Base-by-base conservation (phyloP, 2,113 vertebrate species). In the western clawed frog (Xenopus tropicalis) region DNA sequence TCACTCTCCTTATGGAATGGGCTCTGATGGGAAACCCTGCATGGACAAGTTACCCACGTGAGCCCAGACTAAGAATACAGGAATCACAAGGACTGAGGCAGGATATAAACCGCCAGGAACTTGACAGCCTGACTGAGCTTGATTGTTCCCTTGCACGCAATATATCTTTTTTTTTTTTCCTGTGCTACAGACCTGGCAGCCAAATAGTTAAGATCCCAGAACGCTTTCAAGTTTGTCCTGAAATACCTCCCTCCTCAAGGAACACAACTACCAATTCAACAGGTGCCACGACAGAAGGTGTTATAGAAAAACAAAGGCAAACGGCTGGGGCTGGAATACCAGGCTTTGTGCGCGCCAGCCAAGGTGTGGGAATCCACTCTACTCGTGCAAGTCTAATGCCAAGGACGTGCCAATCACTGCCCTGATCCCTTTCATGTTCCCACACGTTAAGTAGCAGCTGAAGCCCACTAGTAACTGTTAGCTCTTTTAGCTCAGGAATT, bases 281-380 rank as follows among this genome's bases (percentile, higher is more conserved):
- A 54, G 52, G 52, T 54, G 52, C 52, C 52, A 54, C 52, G 17
- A 54, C 52, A 54, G 52, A 54, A 54, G 52, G 52, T 54, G 52
- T 54, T n/a, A 54, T 20, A 54, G 16, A 54, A 54, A 54, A 54
- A 54, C 52, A 54, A 54, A 54, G 19, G 16, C 52, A 17, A 48
- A 48, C 46, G 1, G 46, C 16, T 48, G 46, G 52, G 19, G 19
- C 16, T 54, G 19, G 10, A 54, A 54, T 9, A 54, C 19, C 52
- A 2, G 19, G 14, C 9, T 54, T 5, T 20, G 16, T n/a, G 19
- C 7, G 52, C 3, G 19, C 19, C 52, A 54, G 52, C 8, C 8
- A 17, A 54, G 19, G 52, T 54, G 52, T 54, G 52, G 19, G 52
- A 54, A 54, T 17, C 52, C 52, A 17, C 9, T 54, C 52, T 20